Evolutionary conservation across 1,140 invertebrate species (phyloP).

Genomic region (Drosophila navojoa): DNA sequence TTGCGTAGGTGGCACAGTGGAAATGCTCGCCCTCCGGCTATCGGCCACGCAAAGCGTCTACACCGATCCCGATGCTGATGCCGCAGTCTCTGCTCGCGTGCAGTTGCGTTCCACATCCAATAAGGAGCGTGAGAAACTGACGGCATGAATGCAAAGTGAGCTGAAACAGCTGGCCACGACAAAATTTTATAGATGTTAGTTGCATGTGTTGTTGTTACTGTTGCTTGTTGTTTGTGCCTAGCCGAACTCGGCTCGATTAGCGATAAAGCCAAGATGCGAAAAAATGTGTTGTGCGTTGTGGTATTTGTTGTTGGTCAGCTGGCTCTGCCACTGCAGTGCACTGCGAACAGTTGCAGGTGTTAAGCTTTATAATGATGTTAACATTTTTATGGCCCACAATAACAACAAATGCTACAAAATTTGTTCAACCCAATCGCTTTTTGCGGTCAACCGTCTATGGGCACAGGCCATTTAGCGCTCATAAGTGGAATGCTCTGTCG

Average conservation of each 20-base stretch:
- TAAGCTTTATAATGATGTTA: conserved; percentile 80
- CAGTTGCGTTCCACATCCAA: conserved; percentile 76
- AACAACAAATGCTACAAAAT: conserved; percentile 63
- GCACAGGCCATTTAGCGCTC: conserved; percentile 55
- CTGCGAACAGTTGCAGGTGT: conserved; percentile 68
- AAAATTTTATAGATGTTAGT: conserved; percentile 73
- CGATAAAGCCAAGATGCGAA: conserved; percentile 77
- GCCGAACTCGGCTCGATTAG: conserved; percentile 70
- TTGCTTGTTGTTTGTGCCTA: conserved; percentile 10
- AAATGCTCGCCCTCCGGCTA: conserved; percentile 73
- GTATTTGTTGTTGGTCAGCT: conserved; percentile 23
- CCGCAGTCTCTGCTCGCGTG: conserved; percentile 53
- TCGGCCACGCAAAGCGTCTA: conserved; percentile 61
- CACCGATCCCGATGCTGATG: conserved; percentile 4
- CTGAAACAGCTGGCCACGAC: conserved; percentile 57
- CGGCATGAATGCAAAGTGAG: conserved; percentile 74
- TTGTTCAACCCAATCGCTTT: conserved; percentile 73
- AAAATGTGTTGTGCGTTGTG: conserved; percentile 46
- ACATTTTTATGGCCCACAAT: conserved; percentile 76
- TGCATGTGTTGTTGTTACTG: conserved; percentile 42
- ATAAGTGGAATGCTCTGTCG: conserved; percentile 39
- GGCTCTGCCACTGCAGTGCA: conserved; percentile 18
- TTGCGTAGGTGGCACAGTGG: conserved; percentile 74
- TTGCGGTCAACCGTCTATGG: conserved; percentile 68
- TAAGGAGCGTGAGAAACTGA: conserved; percentile 80